These are phyloP conservation scores for Melanerpes aurifrons DNA, from an alignment of 2,113 vertebrate species.

Conservation along the genomic window DNA sequence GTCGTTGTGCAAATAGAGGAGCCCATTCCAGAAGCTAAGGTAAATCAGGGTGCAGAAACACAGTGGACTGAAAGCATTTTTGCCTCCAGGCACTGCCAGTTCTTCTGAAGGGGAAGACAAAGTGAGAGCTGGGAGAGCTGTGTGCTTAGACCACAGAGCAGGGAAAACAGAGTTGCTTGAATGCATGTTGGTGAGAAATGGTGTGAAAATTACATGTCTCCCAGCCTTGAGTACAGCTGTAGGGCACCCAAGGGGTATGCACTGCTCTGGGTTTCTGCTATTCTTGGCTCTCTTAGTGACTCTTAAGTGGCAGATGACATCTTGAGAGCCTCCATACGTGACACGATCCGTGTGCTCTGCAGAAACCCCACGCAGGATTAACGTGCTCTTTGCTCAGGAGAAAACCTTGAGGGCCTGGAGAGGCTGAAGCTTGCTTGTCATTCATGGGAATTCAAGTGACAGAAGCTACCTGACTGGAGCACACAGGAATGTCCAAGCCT, in stretches of 20 bases:
- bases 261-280: constrained; percentile 45
- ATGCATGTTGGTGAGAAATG: constrained; percentile 52
- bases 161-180: constrained; percentile 20
- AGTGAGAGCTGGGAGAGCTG: constrained; percentile 32
- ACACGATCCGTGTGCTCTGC: not conserved
- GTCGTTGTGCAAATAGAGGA: not conserved
- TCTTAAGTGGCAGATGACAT: constrained; percentile 68
- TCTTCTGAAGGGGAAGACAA: not conserved
- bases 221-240: constrained; percentile 22
- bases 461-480: not conserved
- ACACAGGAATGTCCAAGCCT: not conserved
- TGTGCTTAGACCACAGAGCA: constrained; percentile 48
- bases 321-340: constrained; percentile 25
- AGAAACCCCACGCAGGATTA: not conserved
- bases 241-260: constrained; percentile 46
- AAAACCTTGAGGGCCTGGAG: not conserved
- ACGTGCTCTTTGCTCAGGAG: not conserved
- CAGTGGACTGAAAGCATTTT: not conserved
- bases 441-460: not conserved
- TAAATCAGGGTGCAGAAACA: not conserved
- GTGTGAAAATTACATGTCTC: constrained; percentile 68
- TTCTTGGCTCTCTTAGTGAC: constrained; percentile 55
- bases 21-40: not conserved
- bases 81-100: not conserved
- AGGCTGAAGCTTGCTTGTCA: not conserved